Evolutionary conservation across 2,113 vertebrate species (phyloP).

Genomic region (Indicator maculatus): DNA sequence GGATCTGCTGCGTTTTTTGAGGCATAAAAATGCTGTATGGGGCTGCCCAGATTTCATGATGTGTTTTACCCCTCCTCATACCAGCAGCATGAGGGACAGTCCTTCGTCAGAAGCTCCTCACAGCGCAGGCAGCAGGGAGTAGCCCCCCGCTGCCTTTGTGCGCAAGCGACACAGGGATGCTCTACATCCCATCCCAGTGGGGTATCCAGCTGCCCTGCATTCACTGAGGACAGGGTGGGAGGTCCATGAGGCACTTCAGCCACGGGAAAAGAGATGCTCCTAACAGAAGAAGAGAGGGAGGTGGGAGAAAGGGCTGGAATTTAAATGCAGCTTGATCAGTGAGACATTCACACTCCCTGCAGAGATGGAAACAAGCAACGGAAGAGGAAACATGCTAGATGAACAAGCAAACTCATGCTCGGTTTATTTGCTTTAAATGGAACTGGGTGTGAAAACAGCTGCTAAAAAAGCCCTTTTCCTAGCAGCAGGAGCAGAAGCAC

Average conservation of each 20-base stretch:
- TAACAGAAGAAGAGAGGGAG: not conserved
- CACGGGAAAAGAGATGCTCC: not conserved
- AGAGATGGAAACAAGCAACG: not conserved
- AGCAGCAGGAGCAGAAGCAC: not conserved
- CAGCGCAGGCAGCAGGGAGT: not conserved
- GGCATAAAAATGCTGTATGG: not conserved
- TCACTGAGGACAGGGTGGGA: not conserved
- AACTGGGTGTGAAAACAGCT: conserved; percentile 44
- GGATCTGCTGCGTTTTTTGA: not conserved
- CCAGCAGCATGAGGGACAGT: not conserved
- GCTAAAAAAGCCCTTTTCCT: conserved; percentile 38
- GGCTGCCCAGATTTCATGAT: not conserved
- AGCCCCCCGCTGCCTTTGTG: not conserved
- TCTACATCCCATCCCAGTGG: not conserved
- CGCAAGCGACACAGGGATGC: not conserved
- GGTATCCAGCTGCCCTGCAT: not conserved
- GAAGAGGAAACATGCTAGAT: not conserved
- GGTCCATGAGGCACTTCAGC: not conserved
- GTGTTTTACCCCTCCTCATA: not conserved
- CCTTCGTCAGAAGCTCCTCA: accelerated
- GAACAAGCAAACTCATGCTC: conserved; percentile 27
- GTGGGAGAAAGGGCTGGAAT: conserved; percentile 1
- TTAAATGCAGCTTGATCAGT: not conserved
- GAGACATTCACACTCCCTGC: not conserved
- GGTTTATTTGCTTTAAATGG: conserved; percentile 52